Conservation (phyloP, 2,113 vertebrate genomes). For the Neogobius melanostomus region DNA sequence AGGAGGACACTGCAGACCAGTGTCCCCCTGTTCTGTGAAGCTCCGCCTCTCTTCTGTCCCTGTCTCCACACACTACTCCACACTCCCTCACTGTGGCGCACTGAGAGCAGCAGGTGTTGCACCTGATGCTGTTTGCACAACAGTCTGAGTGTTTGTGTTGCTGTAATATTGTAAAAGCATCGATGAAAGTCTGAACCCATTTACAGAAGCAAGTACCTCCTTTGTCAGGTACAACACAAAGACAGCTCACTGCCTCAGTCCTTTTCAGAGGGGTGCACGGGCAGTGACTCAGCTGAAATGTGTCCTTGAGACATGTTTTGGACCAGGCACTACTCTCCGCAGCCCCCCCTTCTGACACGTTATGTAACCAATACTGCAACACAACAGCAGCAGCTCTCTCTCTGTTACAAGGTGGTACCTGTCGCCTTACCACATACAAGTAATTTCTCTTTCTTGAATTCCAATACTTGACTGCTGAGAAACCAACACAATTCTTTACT, state of each 20-base stretch:
- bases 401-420: not conserved
- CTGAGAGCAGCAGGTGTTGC: conserved; percentile 59
- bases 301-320: conserved; percentile 58
- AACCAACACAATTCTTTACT: no score
- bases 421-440: not conserved
- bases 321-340: conserved; percentile 13
- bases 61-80: conserved; percentile 12
- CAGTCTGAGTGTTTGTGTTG: not conserved
- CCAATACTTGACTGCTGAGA: not conserved
- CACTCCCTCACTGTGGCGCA: conserved; percentile 42
- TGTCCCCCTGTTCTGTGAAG: conserved; percentile 25
- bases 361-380: conserved; percentile 15
- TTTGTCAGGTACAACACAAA: not conserved
- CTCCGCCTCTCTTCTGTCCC: conserved; percentile 40
- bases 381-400: conserved; percentile 15
- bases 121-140: conserved; percentile 25
- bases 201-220: not conserved
- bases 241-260: not conserved
- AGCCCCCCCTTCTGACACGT: conserved; percentile 48
- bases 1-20: conserved; percentile 41
- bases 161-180: not conserved
- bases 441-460: not conserved
- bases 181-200: not conserved
- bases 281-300: conserved; percentile 63
- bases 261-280: conserved; percentile 16